Evolutionary conservation across 2,888 invertebrate genomes (phyloP).

Genomic region (Leptarthrus brevirostris): DNA sequence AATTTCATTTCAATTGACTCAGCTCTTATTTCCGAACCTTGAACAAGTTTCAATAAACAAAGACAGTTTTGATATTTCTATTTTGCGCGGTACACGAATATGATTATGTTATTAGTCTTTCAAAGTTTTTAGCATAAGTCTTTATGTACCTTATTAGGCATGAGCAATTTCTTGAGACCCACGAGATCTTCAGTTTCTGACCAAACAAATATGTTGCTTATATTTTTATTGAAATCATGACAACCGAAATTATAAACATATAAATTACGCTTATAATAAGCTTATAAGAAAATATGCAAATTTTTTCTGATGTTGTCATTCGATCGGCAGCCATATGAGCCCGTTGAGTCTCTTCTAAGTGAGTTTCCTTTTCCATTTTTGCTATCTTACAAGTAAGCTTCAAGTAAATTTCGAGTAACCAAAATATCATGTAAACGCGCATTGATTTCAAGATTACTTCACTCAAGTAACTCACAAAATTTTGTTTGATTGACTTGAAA

Average conservation of each 20-base stretch:
- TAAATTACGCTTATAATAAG: slow-evolving; percentile 53
- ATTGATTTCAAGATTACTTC: too few species aligned
- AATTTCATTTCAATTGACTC: slow-evolving; percentile 45
- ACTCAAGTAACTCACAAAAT: too few species aligned
- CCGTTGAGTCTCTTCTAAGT: slow-evolving; percentile 54
- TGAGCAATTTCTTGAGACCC: slow-evolving; percentile 54
- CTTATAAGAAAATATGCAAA: slow-evolving; percentile 55
- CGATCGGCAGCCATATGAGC: slow-evolving; percentile 41
- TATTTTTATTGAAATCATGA: slow-evolving; percentile 56
- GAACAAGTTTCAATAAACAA: slow-evolving; percentile 53
- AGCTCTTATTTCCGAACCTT: slow-evolving; percentile 54
- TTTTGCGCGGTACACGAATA: slow-evolving; percentile 10
- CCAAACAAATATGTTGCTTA: slow-evolving; percentile 56
- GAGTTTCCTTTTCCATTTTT: slow-evolving; percentile 55
- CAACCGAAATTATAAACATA: slow-evolving; percentile 55
- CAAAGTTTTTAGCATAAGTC: slow-evolving; percentile 25
- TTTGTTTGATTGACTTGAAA: too few species aligned
- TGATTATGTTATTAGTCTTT: not conserved
- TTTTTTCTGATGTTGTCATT: not conserved
- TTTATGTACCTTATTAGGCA: slow-evolving; percentile 41
- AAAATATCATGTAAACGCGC: too few species aligned
- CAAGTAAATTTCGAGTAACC: too few species aligned
- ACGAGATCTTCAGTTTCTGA: slow-evolving; percentile 57
- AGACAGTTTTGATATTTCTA: not conserved
- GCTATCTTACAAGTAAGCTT: too few species aligned